Conservation (phyloP, 2,797 vertebrate species). For the Lacerta agilis region DNA sequence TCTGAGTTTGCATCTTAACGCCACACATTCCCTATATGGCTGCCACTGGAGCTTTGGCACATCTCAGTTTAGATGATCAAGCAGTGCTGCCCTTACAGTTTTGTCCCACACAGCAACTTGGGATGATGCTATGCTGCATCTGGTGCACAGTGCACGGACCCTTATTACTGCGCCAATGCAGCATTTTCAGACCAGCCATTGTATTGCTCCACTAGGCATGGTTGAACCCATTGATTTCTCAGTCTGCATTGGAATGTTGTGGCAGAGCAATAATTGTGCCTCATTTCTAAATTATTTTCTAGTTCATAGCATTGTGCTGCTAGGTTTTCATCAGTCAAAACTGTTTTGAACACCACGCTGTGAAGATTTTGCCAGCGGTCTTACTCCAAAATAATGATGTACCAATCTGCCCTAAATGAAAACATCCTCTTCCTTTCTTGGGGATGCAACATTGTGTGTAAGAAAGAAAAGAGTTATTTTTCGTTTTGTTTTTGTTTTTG, state of each 20-base stretch:
- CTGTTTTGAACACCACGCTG: neutral
- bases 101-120: neutral
- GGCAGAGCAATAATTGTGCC: neutral
- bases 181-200: neutral
- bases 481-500: neutral
- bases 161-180: neutral
- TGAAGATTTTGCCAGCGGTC: conserved; percentile 21
- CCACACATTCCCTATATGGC: too few species aligned
- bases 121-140: neutral
- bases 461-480: neutral
- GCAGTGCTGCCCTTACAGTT: neutral
- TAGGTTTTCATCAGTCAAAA: conserved; percentile 19
- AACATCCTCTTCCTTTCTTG: neutral
- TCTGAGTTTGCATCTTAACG: too few species aligned
- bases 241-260: neutral
- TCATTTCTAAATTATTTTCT: neutral
- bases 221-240: conserved; percentile 15
- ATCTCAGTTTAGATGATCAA: neutral
- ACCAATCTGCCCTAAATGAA: conserved; percentile 7
- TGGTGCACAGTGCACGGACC: neutral
- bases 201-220: neutral
- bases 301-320: neutral
- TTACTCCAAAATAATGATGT: neutral
- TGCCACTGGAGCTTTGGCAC: neutral
- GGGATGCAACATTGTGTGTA: neutral